Evolutionary conservation across 2,113 vertebrate genomes (phyloP).

Genomic region (Cromileptes altivelis): DNA sequence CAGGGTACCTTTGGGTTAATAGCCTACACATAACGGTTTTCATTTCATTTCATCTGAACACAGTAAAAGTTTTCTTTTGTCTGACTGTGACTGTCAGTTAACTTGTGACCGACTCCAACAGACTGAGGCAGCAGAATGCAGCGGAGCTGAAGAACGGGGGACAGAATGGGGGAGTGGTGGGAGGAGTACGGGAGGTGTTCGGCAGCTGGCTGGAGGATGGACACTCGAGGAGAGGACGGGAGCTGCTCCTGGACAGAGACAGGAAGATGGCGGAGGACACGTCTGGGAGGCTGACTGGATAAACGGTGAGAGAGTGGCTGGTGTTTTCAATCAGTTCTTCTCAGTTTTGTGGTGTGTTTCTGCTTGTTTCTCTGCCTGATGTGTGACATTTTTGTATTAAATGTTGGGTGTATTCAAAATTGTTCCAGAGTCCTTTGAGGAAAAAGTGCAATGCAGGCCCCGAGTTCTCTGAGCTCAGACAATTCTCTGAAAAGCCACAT

Average conservation of each 20-base stretch:
- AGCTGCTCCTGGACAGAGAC: constrained; percentile 86
- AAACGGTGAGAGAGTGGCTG: constrained; percentile 58
- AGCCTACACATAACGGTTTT: not conserved
- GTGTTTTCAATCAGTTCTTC: not conserved
- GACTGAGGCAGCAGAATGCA: constrained; percentile 75
- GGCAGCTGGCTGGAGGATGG: constrained; percentile 87
- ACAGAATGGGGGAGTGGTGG: constrained; percentile 75
- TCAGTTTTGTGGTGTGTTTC: too few relatives aligned
- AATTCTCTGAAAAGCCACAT: not conserved
- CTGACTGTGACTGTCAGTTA: not conserved
- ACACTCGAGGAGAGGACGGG: constrained; percentile 76
- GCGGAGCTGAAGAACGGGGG: constrained; percentile 84
- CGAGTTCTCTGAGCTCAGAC: not conserved
- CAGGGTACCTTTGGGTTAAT: not conserved
- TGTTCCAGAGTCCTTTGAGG: too few relatives aligned
- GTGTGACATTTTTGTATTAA: not conserved
- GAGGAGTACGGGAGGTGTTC: constrained; percentile 75
- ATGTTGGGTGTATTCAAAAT: too few relatives aligned
- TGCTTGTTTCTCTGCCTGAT: too few relatives aligned
- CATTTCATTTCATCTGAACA: too few relatives aligned
- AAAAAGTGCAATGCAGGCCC: not conserved
- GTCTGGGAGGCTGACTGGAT: constrained; percentile 85
- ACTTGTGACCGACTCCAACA: not conserved
- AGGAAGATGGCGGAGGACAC: constrained; percentile 78
- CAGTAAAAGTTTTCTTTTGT: too few relatives aligned